Conservation (phyloP, 2,888 invertebrate species). For the Drosophila neotestacea region DNA sequence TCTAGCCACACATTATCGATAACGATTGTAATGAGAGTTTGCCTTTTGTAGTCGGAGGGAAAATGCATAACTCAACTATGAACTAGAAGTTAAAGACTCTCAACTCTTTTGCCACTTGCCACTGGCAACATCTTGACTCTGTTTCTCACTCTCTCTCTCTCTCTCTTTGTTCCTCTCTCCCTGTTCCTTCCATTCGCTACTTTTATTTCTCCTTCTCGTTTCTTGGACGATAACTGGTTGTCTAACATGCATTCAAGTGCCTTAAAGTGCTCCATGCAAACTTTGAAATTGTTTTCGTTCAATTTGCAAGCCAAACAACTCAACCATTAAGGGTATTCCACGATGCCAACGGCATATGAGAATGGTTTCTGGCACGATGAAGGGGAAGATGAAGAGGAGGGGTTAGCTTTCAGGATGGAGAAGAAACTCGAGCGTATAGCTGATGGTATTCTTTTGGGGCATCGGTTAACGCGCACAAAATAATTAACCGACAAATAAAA, state of each 20-base stretch:
- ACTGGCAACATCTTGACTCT: slow-evolving; percentile 19
- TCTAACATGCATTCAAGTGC: slow-evolving; percentile 61
- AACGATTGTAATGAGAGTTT: slow-evolving; percentile 14
- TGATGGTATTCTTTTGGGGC: slow-evolving; percentile 2
- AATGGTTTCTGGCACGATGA: neutral
- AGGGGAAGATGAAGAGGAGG: neutral
- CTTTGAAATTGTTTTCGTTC: slow-evolving; percentile 78
- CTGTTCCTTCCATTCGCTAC: neutral
- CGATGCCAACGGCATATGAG: slow-evolving; percentile 16
- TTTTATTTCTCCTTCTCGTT: neutral
- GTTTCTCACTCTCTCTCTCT: neutral
- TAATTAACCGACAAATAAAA: slow-evolving; percentile 37
- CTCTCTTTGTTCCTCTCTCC: neutral
- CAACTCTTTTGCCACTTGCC: slow-evolving; percentile 30
- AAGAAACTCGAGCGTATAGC: neutral
- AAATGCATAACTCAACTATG: slow-evolving; percentile 48
- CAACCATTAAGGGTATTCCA: slow-evolving; percentile 65
- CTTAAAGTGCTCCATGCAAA: slow-evolving; percentile 63
- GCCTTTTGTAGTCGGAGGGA: slow-evolving; percentile 7
- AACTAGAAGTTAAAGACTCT: slow-evolving; percentile 36
- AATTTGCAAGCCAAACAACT: slow-evolving; percentile 76
- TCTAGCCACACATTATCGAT: slow-evolving; percentile 14
- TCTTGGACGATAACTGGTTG: slow-evolving; percentile 25
- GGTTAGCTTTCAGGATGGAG: neutral
- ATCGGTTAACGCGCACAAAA: slow-evolving; percentile 26